Conservation (phyloP, 2,888 invertebrate species). For the Drosophila pseudotakahashii region DNA sequence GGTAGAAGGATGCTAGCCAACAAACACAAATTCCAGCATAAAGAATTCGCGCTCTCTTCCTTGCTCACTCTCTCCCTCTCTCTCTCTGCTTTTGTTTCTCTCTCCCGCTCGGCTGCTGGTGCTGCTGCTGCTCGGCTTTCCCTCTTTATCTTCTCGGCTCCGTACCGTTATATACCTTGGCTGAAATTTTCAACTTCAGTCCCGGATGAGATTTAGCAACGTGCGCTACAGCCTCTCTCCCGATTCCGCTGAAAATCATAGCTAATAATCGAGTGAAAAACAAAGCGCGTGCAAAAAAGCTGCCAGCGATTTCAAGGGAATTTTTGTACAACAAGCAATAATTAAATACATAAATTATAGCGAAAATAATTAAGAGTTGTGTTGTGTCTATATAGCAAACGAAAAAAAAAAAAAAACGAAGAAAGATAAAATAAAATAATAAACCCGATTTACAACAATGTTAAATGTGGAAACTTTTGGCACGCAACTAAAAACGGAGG, state of each 20-base stretch:
- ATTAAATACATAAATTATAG: conserved; percentile 30
- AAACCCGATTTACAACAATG: conserved; percentile 40
- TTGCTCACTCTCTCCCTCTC: conserved; percentile 1
- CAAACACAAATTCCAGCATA: conserved; percentile 77
- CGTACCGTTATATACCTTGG: conserved; percentile 69
- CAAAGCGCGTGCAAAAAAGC: conserved; percentile 56
- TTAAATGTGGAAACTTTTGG: conserved; percentile 50
- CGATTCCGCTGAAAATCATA: conserved; percentile 13
- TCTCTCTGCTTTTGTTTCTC: conserved; percentile 1
- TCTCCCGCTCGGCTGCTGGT: conserved; percentile 10
- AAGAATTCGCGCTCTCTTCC: conserved; percentile 22
- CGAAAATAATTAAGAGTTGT: conserved; percentile 15
- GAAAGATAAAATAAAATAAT: conserved; percentile 14
- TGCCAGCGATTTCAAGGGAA: conserved; percentile 18
- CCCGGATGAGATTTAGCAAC: conserved; percentile 83
- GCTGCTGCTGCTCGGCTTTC: conserved; percentile 10
- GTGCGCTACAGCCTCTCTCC: conserved; percentile 73
- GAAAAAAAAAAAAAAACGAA: too few species aligned
- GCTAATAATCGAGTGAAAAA: conserved; percentile 13
- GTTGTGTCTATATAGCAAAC: conserved; percentile 28
- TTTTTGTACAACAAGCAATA: conserved; percentile 34
- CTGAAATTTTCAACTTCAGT: conserved; percentile 78
- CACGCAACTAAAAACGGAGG: conserved; percentile 44
- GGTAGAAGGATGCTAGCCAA: conserved; percentile 73
- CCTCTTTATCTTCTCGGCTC: conserved; percentile 20